Evolutionary conservation across 2,113 vertebrate genomes (phyloP), one percentile per base, ranked within the genome.

Genomic region (Hippocampus abdominalis): DNA sequence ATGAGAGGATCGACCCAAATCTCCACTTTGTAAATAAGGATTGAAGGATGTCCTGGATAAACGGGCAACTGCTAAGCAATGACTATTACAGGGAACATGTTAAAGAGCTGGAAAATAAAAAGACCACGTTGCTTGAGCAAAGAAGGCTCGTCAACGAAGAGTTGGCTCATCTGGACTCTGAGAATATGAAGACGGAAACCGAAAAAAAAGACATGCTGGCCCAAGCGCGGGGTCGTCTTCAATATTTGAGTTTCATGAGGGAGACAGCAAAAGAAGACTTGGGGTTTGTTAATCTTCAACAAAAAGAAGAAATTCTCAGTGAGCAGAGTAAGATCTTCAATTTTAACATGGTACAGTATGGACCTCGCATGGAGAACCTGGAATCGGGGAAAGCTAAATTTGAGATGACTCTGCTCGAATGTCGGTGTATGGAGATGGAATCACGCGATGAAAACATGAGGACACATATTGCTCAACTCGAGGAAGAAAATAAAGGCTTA

Each of bases 41-140:
- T 44, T 64, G 42, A 64, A 64, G 40, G 15, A 64, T 64, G 63
- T 64, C 63, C 23, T 64, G 63, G 63, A 64, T 27, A 27, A 64
- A 64, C 23, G 27, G 39, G 42, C 63, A 44, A 64, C 63, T 40
- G 7, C 4, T 64, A 27, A 64, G 15, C 23, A 16, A 64, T 16
- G 63, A 64, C 3, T 15, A 27, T 18, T 64, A 46, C 7, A 46
- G 42, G 8, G 63, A 64, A 64, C 21, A 23, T 13, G 61, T 64
- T 42, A 42, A 64, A 42, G 61, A 64, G 27, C 15, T 48, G 63
- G 63, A 64, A 46, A 64, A 64, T 27, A 46, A 64, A 64, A 21
- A 15, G 8, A 27, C n/a, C 42, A 46, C 25, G 42, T 46, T 64
- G 63, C 5, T 64, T 27, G 63, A 64, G 23, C 40, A 64, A 27